phyloP scores from a whole-genome alignment of 1,140 invertebrate species.

The Neoseiulus cucumeris region DNA sequence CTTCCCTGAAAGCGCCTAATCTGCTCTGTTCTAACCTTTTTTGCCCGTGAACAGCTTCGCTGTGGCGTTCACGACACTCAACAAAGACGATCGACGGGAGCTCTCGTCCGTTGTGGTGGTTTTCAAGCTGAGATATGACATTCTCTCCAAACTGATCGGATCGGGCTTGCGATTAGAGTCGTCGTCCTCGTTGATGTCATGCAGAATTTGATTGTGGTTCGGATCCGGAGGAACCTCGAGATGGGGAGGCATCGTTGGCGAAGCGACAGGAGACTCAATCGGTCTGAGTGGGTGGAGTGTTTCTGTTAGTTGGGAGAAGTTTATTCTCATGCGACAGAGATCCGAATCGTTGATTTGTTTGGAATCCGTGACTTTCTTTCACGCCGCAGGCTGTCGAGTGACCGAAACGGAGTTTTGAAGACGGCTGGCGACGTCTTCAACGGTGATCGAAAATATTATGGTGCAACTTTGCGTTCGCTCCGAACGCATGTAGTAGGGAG shows the following conservation, averaged over 20 bases:
- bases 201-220: not conserved
- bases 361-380: no score
- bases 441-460: no score
- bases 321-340: no score
- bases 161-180: not conserved
- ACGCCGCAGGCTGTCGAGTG: no score
- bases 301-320: no score
- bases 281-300: no score
- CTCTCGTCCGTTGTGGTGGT: not conserved
- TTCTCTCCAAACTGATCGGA: not conserved
- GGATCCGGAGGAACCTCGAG: not conserved
- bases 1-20: no score
- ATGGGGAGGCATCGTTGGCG: slow-evolving; percentile 3
- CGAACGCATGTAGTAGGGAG: no score
- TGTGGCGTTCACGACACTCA: not conserved
- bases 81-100: not conserved
- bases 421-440: no score
- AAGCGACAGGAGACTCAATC: not conserved
- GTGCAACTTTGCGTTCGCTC: no score
- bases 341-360: no score
- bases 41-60: not conserved
- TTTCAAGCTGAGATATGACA: not conserved
- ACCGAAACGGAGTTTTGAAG: no score
- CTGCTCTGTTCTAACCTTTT: not conserved
- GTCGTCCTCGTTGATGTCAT: not conserved